Percentiles rank a stretch among this genome's conserved stretches.
Conservation (phyloP, 2,113 vertebrate species). For the Pardalotus punctatus region DNA sequence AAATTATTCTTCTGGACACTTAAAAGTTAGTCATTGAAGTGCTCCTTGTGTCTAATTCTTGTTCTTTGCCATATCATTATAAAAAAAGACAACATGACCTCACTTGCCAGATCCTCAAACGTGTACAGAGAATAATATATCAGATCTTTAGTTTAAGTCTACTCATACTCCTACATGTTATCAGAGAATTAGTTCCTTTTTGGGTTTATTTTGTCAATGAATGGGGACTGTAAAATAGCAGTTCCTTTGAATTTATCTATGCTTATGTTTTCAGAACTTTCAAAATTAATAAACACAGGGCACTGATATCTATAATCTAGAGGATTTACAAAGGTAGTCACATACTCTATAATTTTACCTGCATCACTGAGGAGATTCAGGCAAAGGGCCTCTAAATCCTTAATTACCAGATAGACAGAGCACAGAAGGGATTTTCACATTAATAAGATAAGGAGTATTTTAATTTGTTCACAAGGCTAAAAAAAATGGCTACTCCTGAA, state of each 20-base stretch:
- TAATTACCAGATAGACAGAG: slow-evolving; percentile 13
- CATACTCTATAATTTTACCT: neutral
- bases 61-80: accelerated
- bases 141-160: neutral
- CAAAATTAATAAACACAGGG: neutral
- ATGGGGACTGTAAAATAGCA: neutral
- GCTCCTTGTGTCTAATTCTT: neutral
- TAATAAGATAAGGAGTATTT: slow-evolving; percentile 12
- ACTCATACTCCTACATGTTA: neutral
- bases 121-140: neutral
- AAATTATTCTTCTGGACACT: neutral
- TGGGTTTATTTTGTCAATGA: neutral
- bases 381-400: neutral
- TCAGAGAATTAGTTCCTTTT: neutral
- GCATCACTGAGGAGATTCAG: neutral
- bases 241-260: neutral
- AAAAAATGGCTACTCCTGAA: neutral
- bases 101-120: neutral
- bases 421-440: slow-evolving; percentile 7
- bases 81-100: neutral
- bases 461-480: neutral
- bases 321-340: neutral
- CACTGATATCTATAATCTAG: neutral
- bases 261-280: neutral
- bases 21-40: neutral